Percentiles rank a stretch among this genome's conserved stretches.
These are phyloP conservation scores for Grapholita molesta DNA, from an alignment of 1,140 invertebrate species.

Conservation along the genomic window DNA sequence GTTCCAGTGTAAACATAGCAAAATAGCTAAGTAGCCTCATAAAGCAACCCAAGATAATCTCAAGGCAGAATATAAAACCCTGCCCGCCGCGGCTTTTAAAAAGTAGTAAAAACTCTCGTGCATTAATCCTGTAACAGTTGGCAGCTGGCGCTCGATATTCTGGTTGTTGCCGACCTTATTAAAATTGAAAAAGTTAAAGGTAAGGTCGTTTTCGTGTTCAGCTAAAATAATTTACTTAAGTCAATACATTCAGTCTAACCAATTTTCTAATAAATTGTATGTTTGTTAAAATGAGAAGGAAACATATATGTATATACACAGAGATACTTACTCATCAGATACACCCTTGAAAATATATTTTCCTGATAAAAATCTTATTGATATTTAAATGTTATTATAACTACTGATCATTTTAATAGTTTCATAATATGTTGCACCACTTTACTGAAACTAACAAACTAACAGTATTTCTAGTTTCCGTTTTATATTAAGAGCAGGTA, in stretches of 20 bases:
- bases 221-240: not conserved
- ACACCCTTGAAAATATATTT: no score
- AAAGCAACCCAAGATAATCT: slow-evolving; percentile 28
- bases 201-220: not conserved
- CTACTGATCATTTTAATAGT: no score
- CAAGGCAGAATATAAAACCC: slow-evolving; percentile 43
- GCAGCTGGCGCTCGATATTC: slow-evolving; percentile 53
- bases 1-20: not conserved
- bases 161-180: slow-evolving; percentile 32
- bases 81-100: slow-evolving; percentile 47
- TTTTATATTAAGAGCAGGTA: no score
- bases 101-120: slow-evolving; percentile 57
- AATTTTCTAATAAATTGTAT: not conserved
- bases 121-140: slow-evolving; percentile 56
- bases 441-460: no score
- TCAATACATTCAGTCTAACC: no score
- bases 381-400: no score
- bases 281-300: not conserved
- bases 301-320: not conserved
- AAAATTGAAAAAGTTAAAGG: slow-evolving; percentile 41
- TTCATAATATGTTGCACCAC: no score
- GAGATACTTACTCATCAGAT: no score
- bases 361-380: no score
- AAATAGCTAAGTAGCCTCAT: slow-evolving; percentile 3
- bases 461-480: no score